These are phyloP conservation scores for Luperina nickerlii DNA, from an alignment of 2,888 invertebrate species.

Conservation along the genomic window DNA sequence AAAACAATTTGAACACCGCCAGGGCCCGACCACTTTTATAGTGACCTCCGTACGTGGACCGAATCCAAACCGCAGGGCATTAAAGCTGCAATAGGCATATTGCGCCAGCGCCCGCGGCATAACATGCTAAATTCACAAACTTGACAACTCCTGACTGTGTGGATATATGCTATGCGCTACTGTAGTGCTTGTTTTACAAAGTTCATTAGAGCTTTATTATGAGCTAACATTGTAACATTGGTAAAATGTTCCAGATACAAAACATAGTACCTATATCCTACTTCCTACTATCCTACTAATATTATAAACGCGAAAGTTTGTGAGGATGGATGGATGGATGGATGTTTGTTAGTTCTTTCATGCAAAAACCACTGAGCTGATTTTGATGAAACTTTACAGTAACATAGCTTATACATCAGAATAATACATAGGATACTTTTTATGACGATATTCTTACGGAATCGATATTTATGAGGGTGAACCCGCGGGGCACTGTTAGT, in stretches of 20 bases:
- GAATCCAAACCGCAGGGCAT: constrained; percentile 85
- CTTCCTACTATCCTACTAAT: background rate
- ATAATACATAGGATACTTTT: no score
- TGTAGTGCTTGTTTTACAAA: constrained; percentile 38
- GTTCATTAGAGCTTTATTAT: constrained; percentile 23
- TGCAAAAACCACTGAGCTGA: no score
- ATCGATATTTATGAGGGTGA: no score
- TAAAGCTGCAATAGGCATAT: constrained; percentile 83
- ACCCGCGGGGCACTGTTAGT: background rate
- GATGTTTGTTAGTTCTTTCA: background rate
- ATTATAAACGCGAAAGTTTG: background rate
- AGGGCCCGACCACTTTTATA: constrained; percentile 83
- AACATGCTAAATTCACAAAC: constrained; percentile 76
- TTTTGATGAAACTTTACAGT: no score
- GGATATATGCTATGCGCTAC: constrained; percentile 38
- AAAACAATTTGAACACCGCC: constrained; percentile 85
- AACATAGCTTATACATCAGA: no score
- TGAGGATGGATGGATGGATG: no score
- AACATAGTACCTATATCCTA: background rate
- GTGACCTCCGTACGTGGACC: constrained; percentile 82
- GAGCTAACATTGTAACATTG: constrained; percentile 19
- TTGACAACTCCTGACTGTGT: constrained; percentile 71
- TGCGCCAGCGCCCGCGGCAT: constrained; percentile 75
- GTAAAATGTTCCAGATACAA: background rate
- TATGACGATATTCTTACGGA: no score